Base-by-base conservation (phyloP, 37 sponge, comb jelly and placozoan genomes). In the Oopsacas minuta region DNA sequence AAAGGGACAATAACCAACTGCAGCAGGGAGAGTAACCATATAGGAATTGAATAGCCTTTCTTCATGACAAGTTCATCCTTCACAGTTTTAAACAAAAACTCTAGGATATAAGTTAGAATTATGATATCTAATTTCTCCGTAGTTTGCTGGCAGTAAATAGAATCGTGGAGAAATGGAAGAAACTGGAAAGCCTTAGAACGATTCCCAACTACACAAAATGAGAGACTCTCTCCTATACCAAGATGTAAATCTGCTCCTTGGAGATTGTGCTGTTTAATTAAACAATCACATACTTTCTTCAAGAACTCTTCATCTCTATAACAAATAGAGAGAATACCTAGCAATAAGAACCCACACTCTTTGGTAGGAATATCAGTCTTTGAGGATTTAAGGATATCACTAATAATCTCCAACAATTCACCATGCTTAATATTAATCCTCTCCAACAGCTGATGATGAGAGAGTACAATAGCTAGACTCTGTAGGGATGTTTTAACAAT, bases 1-100 rank as follows among this genome's bases (percentile, higher is more conserved):
- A 90, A 38, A 84, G 86, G 37, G 28, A 89, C 83, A 87, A 86
- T 86, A 88, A 96, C 46, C 92, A 96, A 35, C 10, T 91, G 84
- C 49, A 82, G 83, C 89, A 91, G 84, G 91, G 91, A 83, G 86
- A 91, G 1, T 81, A 75, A 0, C 88, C 75, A 61, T 61, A 61
- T 5, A n/a, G 75, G 75, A 5, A 61, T 34, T 25, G 75, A 61
- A 34, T 61, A 61, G 28, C 30, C 30, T 3, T n/a, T 10, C 30
- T 61, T 61, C 22, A 61, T 34, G 7, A 61, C 75, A 61, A 7
- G 75, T 25, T 61, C 75, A 61, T 61, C 75, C 5, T 5, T 61
- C 30, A 61, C 3, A 61, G 75, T 61, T 61, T 3, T 10, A 61
- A 61, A 61, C 30, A 61, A 25, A 3, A 7, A 3, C 17, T 61